Evolutionary conservation across 1,140 invertebrate genomes (phyloP), one percentile per base, ranked within the genome.

Genomic region (Conus ventricosus): DNA sequence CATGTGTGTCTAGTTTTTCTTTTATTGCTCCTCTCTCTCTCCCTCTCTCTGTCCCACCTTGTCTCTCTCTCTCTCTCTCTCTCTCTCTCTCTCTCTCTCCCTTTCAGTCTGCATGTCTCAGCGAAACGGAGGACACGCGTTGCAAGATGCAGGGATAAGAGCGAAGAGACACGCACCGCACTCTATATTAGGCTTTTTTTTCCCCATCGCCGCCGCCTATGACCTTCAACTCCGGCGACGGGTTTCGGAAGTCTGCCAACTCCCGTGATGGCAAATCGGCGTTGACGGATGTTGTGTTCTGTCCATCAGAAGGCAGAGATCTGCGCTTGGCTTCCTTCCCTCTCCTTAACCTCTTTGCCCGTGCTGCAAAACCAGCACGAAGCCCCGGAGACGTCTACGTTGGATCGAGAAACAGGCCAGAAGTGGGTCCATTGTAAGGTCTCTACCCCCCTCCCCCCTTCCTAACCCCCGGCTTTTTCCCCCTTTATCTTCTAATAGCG

Each of bases 61-160:
- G 63, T 71, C 84, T 71, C 63, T 53, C 57, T 27, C 23, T 67
- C 84, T 71, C 57, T 67, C 67, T 71, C 67, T 71, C 67, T 71
- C 67, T 71, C 67, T 71, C 67, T 71, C 67, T 71, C 67, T 71
- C 67, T 71, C 67, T 71, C 67, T 71, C 67, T 71, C 67, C 10
- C 67, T 71, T 20, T 10, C 67, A 7, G 11, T 71, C 67, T 71
- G 57, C 15, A 15, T 60, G 8, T 60, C 57, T 71, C 67, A 71
- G 15, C 20, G 67, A 23, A 71, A n/a, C 20, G 20, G 23, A 71
- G 20, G 67, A 23, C 20, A 60, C 8, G 57, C 5, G 4, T 11
- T 60, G 39, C 39, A 39, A 39, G 39, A 39, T 39, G 39, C 39
- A 60, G 57, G 57, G 15, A 60, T 20, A 71, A 71, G 67, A 20